Percentiles rank a stretch among this genome's conserved stretches.
Conservation (phyloP, 2,113 vertebrate species). For the pig (Sus scrofa) region DNA sequence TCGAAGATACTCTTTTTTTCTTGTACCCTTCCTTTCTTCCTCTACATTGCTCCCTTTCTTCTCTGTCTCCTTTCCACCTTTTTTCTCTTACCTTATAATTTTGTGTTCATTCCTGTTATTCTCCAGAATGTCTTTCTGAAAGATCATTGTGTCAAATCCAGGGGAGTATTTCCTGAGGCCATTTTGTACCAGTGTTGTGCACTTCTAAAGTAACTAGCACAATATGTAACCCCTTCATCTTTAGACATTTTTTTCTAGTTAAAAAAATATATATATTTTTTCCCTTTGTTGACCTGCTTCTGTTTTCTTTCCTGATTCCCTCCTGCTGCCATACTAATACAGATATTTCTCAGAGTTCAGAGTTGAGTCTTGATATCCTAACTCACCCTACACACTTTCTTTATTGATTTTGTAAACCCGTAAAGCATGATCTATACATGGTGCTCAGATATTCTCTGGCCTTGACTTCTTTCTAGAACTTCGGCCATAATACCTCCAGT, state of each 20-base stretch:
- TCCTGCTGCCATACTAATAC: background rate
- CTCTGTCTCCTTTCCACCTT: background rate
- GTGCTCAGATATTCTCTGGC: background rate
- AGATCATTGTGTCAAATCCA: background rate
- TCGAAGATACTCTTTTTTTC: background rate
- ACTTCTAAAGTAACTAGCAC: background rate
- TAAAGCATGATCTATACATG: background rate
- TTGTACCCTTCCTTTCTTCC: background rate
- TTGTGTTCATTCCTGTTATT: background rate
- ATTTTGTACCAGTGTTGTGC: background rate
- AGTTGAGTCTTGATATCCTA: slow-evolving; percentile 16
- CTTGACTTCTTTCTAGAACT: slow-evolving; percentile 51
- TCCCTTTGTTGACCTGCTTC: background rate
- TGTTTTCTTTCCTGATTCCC: background rate
- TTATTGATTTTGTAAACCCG: slow-evolving; percentile 3
- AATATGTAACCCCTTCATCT: background rate
- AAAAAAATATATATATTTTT: too few species aligned
- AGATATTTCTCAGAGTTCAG: background rate
- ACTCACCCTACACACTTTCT: background rate
- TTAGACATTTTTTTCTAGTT: background rate
- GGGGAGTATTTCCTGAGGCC: slow-evolving; percentile 21
- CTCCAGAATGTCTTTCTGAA: background rate
- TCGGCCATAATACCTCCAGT: background rate
- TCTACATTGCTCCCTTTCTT: background rate
- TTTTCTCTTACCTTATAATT: background rate